Evolutionary conservation across 2,888 invertebrate genomes (phyloP), one percentile per base, ranked within the genome.

Genomic region (Artemia sinica): DNA sequence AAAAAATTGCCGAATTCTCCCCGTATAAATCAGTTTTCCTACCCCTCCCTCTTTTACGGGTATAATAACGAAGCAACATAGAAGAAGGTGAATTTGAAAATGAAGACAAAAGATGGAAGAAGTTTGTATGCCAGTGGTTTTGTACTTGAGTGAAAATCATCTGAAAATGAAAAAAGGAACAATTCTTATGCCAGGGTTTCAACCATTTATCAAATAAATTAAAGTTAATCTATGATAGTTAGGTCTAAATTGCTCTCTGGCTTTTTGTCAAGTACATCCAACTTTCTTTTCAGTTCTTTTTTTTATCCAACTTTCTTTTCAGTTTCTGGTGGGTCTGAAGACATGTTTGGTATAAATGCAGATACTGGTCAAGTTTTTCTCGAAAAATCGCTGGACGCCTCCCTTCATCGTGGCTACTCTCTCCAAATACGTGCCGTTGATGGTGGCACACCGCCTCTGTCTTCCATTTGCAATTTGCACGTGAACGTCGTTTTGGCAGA

Each of bases 401-500:
- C 74, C 51, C 71, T 71, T 65, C 74, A 72, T 70, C 84, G 86
- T 67, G 92, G 93, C 77, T 93, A 91, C 77, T 87, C 89, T 79
- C 80, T 94, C 69, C 83, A 85, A 73, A 86, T 93, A 70, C 87
- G 89, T 77, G 93, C 91, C 5, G 83, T 84, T 50, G 89, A 89
- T 78, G 84, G 85, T 75, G 92, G 91, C 18, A 86, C 85, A 68
- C 75, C 78, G 6, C 81, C 86, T 0, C 78, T 88, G 72, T 84
- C 85, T 68, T 84, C 88, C 70, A 86, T 88, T 69, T 84, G 92
- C 69, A 89, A 88, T 67, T 88, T 95, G 28, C 91, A 90, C 78
- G 86, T 96, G 71, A 81, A 86, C 77, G 83, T 95, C 58, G 89
- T 90, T 8, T 88, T 93, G 83, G 89, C 93, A 0, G 90, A 89